phyloP scores from a whole-genome alignment of 2,797 vertebrate species.

The Balearica regulorum region DNA sequence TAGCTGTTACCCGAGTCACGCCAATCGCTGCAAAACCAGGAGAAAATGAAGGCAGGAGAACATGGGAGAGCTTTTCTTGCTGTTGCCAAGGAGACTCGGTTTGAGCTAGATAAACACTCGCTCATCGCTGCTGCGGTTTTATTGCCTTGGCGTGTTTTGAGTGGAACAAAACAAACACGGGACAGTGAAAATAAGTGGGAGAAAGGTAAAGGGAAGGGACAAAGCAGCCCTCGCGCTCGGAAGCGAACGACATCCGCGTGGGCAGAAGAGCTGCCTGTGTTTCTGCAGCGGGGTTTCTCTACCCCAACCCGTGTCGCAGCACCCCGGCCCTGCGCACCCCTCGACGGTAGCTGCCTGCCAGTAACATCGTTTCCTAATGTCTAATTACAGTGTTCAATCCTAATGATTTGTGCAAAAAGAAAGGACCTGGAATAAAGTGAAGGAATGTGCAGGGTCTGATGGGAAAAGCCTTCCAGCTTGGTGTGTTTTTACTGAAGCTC shows the following conservation, averaged over 20 bases:
- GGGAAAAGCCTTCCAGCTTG: neutral
- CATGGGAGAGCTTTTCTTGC: neutral
- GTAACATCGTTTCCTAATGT: neutral
- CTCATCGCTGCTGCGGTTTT: neutral
- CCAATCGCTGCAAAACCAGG: neutral
- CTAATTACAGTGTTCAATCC: neutral
- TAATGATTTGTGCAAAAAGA: neutral
- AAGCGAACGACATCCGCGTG: neutral
- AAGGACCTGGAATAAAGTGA: neutral
- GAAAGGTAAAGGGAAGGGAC: neutral
- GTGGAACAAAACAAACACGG: neutral
- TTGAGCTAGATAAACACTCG: neutral
- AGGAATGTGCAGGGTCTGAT: neutral
- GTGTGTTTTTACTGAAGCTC: neutral
- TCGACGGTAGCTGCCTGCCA: neutral
- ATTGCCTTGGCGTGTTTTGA: neutral
- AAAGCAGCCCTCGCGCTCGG: neutral
- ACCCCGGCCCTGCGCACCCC: neutral
- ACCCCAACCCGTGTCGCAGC: neutral
- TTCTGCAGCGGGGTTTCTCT: neutral
- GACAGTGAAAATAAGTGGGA: neutral
- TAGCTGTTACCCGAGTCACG: neutral
- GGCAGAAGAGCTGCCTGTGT: neutral
- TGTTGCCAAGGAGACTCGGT: constrained; percentile 35
- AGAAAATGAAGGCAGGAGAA: neutral